Evolutionary conservation across 2,113 vertebrate species (phyloP).

Genomic region (Cranoglanis bouderius): DNA sequence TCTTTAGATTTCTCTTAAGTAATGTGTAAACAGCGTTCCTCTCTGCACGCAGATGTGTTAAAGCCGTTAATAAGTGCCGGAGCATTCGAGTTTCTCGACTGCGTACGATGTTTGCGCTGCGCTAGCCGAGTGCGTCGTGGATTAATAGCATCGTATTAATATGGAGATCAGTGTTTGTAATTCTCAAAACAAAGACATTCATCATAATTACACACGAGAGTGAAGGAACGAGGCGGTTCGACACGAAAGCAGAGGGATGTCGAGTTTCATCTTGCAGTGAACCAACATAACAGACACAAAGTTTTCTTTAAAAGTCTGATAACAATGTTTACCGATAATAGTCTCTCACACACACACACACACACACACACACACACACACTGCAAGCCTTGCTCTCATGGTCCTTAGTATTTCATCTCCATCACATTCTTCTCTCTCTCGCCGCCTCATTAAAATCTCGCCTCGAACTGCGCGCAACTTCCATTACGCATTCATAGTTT

Average conservation of each 20-base stretch:
- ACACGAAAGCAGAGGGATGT: neutral
- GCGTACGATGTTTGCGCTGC: neutral
- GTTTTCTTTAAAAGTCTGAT: conserved; percentile 5
- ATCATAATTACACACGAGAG: conserved; percentile 1
- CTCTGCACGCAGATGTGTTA: neutral
- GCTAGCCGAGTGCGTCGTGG: neutral
- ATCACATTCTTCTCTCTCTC: neutral
- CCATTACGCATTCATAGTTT: conserved; percentile 18
- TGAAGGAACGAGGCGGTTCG: neutral
- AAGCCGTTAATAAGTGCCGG: neutral
- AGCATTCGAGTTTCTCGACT: neutral
- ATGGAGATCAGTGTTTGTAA: conserved; percentile 12
- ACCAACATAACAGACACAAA: neutral
- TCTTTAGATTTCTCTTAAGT: neutral
- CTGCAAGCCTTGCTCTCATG: neutral
- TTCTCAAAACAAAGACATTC: conserved; percentile 18
- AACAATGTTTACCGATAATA: conserved; percentile 26
- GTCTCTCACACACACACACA: neutral
- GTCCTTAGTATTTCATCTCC: conserved; percentile 20
- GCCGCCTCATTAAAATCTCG: conserved; percentile 22
- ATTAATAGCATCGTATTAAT: conserved; percentile 19
- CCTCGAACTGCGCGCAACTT: neutral
- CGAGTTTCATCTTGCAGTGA: neutral
- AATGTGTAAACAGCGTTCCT: conserved; percentile 16
- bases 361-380: neutral